Evolutionary conservation across 2,113 vertebrate genomes (phyloP).

Genomic region (Rhadina sibilatrix): DNA sequence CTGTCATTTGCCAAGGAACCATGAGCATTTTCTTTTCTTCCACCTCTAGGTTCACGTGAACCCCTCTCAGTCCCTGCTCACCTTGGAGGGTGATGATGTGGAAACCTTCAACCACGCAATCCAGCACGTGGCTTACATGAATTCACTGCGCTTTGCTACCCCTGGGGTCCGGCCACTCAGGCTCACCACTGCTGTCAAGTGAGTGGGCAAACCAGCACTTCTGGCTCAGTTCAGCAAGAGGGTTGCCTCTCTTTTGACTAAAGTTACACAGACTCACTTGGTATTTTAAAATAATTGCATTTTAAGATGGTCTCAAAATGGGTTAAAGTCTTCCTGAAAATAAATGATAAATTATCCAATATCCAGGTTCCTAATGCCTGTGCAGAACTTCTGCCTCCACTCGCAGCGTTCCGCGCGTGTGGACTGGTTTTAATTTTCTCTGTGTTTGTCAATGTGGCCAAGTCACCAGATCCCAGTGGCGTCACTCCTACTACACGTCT

Average conservation of each 20-base stretch:
- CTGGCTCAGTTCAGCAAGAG: background rate
- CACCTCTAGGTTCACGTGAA: slow-evolving; percentile 90
- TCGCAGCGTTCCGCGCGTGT: background rate
- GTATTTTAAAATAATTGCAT: background rate
- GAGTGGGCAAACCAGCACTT: slow-evolving; percentile 39
- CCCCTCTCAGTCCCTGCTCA: slow-evolving; percentile 93
- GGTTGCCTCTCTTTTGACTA: background rate
- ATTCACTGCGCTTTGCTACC: slow-evolving; percentile 94
- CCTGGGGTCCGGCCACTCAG: slow-evolving; percentile 94
- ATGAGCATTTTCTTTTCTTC: background rate
- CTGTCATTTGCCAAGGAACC: background rate
- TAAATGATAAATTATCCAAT: background rate
- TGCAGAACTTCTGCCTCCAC: background rate
- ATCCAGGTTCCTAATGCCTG: background rate
- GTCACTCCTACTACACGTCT: background rate
- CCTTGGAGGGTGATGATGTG: slow-evolving; percentile 95
- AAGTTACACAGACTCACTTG: background rate
- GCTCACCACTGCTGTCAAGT: slow-evolving; percentile 85
- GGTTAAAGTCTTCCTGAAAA: background rate
- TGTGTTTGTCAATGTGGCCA: background rate
- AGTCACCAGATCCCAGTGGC: background rate
- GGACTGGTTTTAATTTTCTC: background rate
- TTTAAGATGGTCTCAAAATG: background rate
- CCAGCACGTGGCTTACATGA: slow-evolving; percentile 97
- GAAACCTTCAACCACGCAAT: slow-evolving; percentile 96